These are phyloP conservation scores for Chalcis sispes DNA, from an alignment of 2,888 invertebrate genomes.

Conservation along the genomic window DNA sequence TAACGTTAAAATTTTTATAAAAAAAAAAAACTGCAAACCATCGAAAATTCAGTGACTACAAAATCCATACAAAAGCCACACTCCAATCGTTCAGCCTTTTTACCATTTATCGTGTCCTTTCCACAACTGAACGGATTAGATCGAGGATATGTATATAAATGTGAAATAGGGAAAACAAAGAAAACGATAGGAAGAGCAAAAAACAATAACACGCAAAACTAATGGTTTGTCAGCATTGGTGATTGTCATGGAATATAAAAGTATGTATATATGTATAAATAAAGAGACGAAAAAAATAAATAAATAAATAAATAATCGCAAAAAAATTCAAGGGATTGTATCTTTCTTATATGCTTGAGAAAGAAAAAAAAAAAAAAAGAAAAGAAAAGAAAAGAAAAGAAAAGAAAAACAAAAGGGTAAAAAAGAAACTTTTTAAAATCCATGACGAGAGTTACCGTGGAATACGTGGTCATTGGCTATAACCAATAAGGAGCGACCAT, in stretches of 20 bases:
- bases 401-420: neutral
- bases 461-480: slow-evolving; percentile 72
- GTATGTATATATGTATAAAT: neutral
- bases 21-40: too few relatives aligned
- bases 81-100: neutral
- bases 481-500: slow-evolving; percentile 73
- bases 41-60: neutral
- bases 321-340: too few relatives aligned
- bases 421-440: slow-evolving; percentile 67
- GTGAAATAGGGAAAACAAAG: neutral
- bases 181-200: neutral
- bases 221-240: too few relatives aligned
- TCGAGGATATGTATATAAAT: neutral
- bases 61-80: neutral
- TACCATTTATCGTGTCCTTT: neutral
- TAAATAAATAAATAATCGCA: too few relatives aligned
- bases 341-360: too few relatives aligned
- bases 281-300: neutral
- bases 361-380: neutral
- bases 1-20: too few relatives aligned
- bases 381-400: slow-evolving; percentile 2
- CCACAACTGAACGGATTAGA: too few relatives aligned
- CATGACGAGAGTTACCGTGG: slow-evolving; percentile 76
- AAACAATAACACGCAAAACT: too few relatives aligned
- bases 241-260: too few relatives aligned